Conservation (phyloP, 35 echinoderm and acorn worm genomes). For the Apostichopus japonicus region DNA sequence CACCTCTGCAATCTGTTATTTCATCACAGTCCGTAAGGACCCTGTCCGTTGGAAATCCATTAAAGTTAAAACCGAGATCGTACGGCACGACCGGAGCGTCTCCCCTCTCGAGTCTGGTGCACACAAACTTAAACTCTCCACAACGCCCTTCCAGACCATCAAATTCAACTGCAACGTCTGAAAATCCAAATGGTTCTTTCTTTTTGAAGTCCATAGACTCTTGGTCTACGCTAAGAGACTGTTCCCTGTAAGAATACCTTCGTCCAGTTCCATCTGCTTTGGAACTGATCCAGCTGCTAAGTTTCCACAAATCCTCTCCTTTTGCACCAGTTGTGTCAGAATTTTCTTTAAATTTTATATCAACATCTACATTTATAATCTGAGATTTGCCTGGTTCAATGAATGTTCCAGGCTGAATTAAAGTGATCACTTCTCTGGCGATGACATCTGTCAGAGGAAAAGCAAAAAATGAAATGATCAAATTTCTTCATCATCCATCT, state of each 20-base stretch:
- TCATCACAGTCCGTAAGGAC: conserved; percentile 75
- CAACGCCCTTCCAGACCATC: conserved; percentile 40
- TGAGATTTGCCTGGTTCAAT: conserved; percentile 39
- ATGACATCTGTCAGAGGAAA: conserved; percentile 49
- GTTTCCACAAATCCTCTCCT: conserved; percentile 71
- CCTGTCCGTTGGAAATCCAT: conserved; percentile 45
- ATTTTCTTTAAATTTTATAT: conserved; percentile 63
- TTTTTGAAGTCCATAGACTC: conserved; percentile 45
- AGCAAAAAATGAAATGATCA: no score
- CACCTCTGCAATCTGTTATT: conserved; percentile 75
- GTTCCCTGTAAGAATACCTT: conserved; percentile 36
- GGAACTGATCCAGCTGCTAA: conserved; percentile 61
- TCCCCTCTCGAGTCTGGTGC: conserved; percentile 59
- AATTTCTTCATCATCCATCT: no score
- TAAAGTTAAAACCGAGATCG: conserved; percentile 56
- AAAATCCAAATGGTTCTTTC: conserved; percentile 56
- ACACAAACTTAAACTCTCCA: conserved; percentile 61
- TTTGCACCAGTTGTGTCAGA: conserved; percentile 60
- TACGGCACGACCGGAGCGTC: conserved; percentile 34
- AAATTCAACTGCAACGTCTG: conserved; percentile 61
- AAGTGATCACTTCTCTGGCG: conserved; percentile 56
- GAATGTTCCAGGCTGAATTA: conserved; percentile 29
- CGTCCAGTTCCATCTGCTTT: conserved; percentile 46
- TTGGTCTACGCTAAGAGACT: conserved; percentile 27
- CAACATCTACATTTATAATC: conserved; percentile 52